phyloP scores from a whole-genome alignment of 2,797 vertebrate genomes.

The Myotis findleyi region DNA sequence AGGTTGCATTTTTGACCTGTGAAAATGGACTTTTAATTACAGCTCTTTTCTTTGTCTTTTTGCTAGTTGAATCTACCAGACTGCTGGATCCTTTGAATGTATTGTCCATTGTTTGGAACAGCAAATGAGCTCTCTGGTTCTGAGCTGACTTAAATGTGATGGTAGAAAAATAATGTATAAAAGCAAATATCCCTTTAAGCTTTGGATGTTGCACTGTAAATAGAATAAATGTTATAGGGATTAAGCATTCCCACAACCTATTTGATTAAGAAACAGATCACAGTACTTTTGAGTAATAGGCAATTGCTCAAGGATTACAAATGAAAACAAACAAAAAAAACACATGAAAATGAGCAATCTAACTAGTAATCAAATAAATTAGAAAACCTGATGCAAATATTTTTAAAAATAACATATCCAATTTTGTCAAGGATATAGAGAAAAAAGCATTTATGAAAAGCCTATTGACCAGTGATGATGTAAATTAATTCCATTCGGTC shows the following conservation, averaged over 20 bases:
- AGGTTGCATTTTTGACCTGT: constrained; percentile 64
- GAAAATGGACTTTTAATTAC: constrained; percentile 64
- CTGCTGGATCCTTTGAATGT: constrained; percentile 36
- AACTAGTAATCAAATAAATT: constrained; percentile 50
- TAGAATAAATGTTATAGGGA: neutral
- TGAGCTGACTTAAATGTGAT: constrained; percentile 11
- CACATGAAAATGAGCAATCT: neutral
- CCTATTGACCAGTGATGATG: neutral
- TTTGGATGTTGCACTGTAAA: neutral
- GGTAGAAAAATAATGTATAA: neutral
- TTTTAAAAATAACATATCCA: neutral
- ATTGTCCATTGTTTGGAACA: neutral
- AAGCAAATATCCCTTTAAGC: neutral
- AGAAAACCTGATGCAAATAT: neutral
- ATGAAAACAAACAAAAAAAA: constrained; percentile 40
- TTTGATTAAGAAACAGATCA: constrained; percentile 22
- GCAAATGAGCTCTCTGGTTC: constrained; percentile 35
- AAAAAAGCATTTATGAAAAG: neutral
- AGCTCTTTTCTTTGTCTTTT: constrained; percentile 36
- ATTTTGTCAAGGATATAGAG: neutral
- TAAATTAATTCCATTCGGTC: constrained; percentile 14
- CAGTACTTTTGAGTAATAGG: neutral
- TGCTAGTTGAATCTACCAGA: constrained; percentile 23
- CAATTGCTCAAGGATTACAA: neutral
- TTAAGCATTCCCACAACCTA: neutral